Base-by-base conservation (phyloP, 2,888 invertebrate genomes). In the Phyto melanocephala region DNA sequence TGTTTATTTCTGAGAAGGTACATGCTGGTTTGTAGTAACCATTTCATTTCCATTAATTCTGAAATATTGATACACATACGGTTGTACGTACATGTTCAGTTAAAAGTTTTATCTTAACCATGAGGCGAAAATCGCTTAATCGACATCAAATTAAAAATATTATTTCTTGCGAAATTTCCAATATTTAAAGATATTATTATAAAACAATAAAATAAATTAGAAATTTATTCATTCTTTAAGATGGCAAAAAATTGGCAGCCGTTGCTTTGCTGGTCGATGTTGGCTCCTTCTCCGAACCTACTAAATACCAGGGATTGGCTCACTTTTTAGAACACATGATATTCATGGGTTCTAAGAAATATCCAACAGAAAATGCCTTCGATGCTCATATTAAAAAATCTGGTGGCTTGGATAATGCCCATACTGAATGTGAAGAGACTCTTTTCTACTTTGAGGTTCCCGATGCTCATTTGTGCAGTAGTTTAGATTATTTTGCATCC, bases 321-420 rank as follows among this genome's bases (percentile, higher is more conserved):
- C 97, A 97, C 90, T 96, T 97, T 89, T 92, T 97, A 2, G 97
- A 97, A 87, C 97, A 97, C 89, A 96, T 98, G 97, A 91, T 98
- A 22, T 98, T 97, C 88, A 98, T 98, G 97, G 98, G 98, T 37
- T 97, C 96, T 85, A 93, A 95, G 87, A 97, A 97, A 89, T 98
- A 95, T 90, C 96, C 95, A 8, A 93, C 94, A 88, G 97, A 98
- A 92, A 97, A 97, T 90, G 95, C 95, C 85, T 96, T 96, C 87
- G 96, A 96, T 91, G 92, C 95, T 1, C 96, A 95, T 86, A 93
- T 96, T 24, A 94, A 94, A 92, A 95, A 95, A 92, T 94, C 95
- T 89, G 97, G 97, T 2, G 98, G 98, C 4, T 94, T 94, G 8
- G 95, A 95, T 88, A 98, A 98, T 90, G 98, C 97, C 0, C 94